Base-by-base conservation (phyloP, 2,113 vertebrate species). In the Heptranchias perlo region DNA sequence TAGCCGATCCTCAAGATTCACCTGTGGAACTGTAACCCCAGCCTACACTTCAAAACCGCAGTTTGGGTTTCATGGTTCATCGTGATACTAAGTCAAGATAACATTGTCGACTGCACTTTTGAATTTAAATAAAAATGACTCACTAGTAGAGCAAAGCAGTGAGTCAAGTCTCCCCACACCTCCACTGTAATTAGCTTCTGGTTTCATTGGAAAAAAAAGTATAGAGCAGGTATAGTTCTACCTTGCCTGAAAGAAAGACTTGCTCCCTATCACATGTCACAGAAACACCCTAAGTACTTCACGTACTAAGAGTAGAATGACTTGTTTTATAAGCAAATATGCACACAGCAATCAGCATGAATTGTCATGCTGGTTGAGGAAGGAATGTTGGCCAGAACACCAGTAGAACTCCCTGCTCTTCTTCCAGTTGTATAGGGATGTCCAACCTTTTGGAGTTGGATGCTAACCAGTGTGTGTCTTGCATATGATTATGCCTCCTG, bases 51-150 rank as follows among this genome's bases (percentile, higher is more conserved):
- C 25, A 95, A 67, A 49, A 67, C 39, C 11, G 14, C 21, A 47
- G 25, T 94, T 65, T 69, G 44, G 47, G 58, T 91, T 58, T 91
- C 49, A 23, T 91, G 64, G 28, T 49, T 67, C 64, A 49, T 95
- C 52, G 47, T 95, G 65, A 69, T 52, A 73, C 44, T 31, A 18
- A 69, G 65, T 95, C 94, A 95, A 95, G 94, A 35, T 95, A 69
- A 49, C 25, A 52, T 35, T 69, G 44, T 35, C 52, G 28, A 13
- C 65, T 93, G 18, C 35, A 64, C 39, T n/a, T 35, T 28, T 35
- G 54, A 35, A 91, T 52, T 95, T 95, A 73, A 65, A 94, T 94
- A 11, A 92, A 35, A 39, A 94, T 52, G 11, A 31, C 44, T 69
- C 10, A 23, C 61, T 44, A 44, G 61, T 16, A 16, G 13, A 95